Evolutionary conservation across 2,797 vertebrate genomes (phyloP), one percentile per base, ranked within the genome.

Genomic region (Chanos chanos): DNA sequence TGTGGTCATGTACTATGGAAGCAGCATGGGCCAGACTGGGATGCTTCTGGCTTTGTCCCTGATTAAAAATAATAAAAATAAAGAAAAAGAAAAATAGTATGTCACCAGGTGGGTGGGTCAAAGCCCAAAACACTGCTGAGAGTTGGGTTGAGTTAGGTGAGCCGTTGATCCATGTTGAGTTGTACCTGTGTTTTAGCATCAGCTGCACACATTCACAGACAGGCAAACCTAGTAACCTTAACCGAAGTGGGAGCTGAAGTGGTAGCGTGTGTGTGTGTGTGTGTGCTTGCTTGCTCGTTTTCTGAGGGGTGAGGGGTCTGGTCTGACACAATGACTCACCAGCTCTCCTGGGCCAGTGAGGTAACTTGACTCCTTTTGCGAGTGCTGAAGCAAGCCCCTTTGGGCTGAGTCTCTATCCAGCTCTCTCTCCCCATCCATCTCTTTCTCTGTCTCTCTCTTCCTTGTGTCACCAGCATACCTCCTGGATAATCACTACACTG

Each of bases 241-340:
- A 31, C 28, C 36, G 65, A 63, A 78, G 49, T 73, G 73, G 76
- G 79, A 79, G 59, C 34, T 67, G 70, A 39, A n/a, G n/a, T n/a
- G n/a, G n/a, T n/a, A n/a, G n/a, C n/a, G n/a, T n/a, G n/a, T n/a
- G n/a, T n/a, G n/a, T n/a, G n/a, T n/a, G n/a, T n/a, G n/a, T n/a
- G n/a, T n/a, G n/a, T n/a, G n/a, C n/a, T n/a, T n/a, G n/a, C n/a
- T n/a, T n/a, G n/a, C n/a, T n/a, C n/a, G n/a, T n/a, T n/a, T n/a
- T n/a, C n/a, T n/a, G n/a, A 52, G 30, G 67, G 43, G 49, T 31
- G 13, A 28, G 13, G 37, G 37, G 61, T 50, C n/a, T 45, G 34
- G 30, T 12, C 50, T 45, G 56, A 49, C 34, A 30, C 34, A 34
- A 19, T 22, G 39, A 40, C 33, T 53, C 16, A 5, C 36, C 52